Conservation (phyloP, 2,113 vertebrate species). For the Drymodes brunneopygia region DNA sequence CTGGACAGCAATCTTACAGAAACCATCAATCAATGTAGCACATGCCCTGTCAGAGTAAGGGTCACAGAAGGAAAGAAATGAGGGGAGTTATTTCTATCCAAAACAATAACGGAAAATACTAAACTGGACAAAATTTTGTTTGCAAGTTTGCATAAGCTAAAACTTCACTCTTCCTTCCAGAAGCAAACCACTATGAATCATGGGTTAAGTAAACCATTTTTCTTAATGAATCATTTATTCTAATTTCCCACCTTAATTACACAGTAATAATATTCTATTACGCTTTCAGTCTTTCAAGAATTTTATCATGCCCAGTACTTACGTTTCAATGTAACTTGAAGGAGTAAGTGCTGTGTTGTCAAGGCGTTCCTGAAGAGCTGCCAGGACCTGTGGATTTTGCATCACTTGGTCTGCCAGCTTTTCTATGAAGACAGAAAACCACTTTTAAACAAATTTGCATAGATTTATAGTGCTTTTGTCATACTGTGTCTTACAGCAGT, state of each 20-base stretch:
- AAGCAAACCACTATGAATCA: neutral
- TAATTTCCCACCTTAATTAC: neutral
- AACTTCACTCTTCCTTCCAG: neutral
- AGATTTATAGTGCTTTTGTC: neutral
- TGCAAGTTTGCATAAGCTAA: neutral
- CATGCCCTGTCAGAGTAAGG: accelerated
- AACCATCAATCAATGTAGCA: neutral
- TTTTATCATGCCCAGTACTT: conserved; percentile 11
- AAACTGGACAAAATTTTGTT: neutral
- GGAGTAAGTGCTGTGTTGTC: conserved; percentile 74
- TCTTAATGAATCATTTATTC: neutral
- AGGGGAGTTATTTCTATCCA: neutral
- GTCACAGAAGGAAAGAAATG: neutral
- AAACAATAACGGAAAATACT: neutral
- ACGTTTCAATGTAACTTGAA: conserved; percentile 84
- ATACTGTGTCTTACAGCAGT: neutral
- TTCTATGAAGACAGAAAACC: conserved; percentile 50
- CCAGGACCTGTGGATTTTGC: conserved; percentile 82
- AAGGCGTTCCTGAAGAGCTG: conserved; percentile 79
- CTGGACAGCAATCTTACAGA: neutral
- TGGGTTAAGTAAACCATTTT: neutral
- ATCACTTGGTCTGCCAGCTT: conserved; percentile 80
- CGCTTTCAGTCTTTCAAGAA: neutral
- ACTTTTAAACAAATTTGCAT: neutral
- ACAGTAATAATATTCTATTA: neutral